These are phyloP conservation scores for Lithobates pipiens DNA, from an alignment of 2,797 vertebrate genomes.

Conservation along the genomic window DNA sequence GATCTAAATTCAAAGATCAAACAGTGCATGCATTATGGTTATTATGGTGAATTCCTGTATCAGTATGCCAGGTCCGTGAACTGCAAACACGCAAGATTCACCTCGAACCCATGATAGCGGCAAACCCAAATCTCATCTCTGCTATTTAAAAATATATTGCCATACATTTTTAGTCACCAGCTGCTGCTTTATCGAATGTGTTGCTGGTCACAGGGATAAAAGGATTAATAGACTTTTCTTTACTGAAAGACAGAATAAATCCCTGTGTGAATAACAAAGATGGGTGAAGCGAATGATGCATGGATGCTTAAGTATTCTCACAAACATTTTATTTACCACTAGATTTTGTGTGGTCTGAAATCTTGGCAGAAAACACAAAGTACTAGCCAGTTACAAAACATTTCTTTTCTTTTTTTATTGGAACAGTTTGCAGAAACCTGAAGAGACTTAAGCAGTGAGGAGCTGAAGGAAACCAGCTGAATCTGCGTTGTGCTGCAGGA, in stretches of 20 bases:
- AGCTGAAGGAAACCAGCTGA: conserved; percentile 30
- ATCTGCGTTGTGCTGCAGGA: background rate
- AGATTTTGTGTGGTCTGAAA: conserved; percentile 39
- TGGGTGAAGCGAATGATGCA: conserved; percentile 46
- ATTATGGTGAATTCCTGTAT: no score
- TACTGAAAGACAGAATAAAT: conserved; percentile 45
- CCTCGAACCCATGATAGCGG: no score
- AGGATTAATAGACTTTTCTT: conserved; percentile 51
- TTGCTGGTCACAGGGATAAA: conserved; percentile 46
- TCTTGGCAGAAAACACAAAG: conserved; percentile 30
- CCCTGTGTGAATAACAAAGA: conserved; percentile 48
- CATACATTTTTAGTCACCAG: conserved; percentile 13
- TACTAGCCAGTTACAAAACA: conserved; percentile 8
- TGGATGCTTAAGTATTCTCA: conserved; percentile 40
- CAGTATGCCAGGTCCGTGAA: no score
- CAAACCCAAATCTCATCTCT: background rate
- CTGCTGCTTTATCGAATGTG: conserved; percentile 43
- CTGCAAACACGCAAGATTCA: no score
- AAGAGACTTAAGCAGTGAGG: conserved; percentile 20
- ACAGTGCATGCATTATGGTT: no score
- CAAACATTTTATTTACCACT: conserved; percentile 48
- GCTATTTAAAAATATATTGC: conserved; percentile 30
- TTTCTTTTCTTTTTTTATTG: conserved; percentile 23
- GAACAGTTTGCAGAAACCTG: conserved; percentile 16
- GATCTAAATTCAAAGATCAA: no score